Evolutionary conservation across 2,888 invertebrate genomes (phyloP).

Genomic region (Erebia palarica): DNA sequence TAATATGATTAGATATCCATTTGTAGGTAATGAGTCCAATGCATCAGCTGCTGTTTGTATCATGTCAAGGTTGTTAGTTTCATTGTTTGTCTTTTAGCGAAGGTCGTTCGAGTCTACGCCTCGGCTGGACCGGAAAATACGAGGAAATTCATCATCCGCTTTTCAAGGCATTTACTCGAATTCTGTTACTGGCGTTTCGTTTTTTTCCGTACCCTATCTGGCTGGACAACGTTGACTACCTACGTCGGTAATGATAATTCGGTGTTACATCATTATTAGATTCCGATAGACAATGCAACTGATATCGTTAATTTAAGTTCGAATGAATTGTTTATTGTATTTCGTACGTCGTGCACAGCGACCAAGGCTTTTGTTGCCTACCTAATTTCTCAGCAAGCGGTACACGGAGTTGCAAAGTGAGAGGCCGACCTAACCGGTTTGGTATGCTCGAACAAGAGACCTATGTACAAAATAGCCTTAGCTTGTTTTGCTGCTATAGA

Average conservation of each 20-base stretch:
- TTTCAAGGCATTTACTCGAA: slow-evolving; percentile 73
- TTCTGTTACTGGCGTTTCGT: slow-evolving; percentile 47
- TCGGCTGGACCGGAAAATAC: slow-evolving; percentile 76
- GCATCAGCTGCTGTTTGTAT: slow-evolving; percentile 66
- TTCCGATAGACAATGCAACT: slow-evolving; percentile 47
- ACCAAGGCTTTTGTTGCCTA: slow-evolving; percentile 76
- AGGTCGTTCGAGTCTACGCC: slow-evolving; percentile 69
- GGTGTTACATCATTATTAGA: slow-evolving; percentile 52
- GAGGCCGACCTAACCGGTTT: slow-evolving; percentile 80
- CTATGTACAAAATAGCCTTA: slow-evolving; percentile 57
- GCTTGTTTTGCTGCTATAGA: slow-evolving; percentile 52
- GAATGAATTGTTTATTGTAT: slow-evolving; percentile 66
- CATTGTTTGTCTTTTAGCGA: slow-evolving; percentile 77
- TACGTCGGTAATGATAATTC: slow-evolving; percentile 21
- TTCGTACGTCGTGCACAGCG: slow-evolving; percentile 62
- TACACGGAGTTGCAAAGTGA: slow-evolving; percentile 74
- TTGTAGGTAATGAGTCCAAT: slow-evolving; percentile 73
- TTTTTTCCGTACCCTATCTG: slow-evolving; percentile 29
- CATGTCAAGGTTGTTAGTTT: slow-evolving; percentile 79
- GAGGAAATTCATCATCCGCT: slow-evolving; percentile 78
- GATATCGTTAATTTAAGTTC: slow-evolving; percentile 45
- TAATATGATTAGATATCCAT: slow-evolving; percentile 65
- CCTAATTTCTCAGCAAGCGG: slow-evolving; percentile 78
- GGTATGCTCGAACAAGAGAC: slow-evolving; percentile 71
- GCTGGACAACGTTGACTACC: slow-evolving; percentile 18